Conservation (phyloP, 1,140 invertebrate genomes). For the Ceratoteleas bidentatus region DNA sequence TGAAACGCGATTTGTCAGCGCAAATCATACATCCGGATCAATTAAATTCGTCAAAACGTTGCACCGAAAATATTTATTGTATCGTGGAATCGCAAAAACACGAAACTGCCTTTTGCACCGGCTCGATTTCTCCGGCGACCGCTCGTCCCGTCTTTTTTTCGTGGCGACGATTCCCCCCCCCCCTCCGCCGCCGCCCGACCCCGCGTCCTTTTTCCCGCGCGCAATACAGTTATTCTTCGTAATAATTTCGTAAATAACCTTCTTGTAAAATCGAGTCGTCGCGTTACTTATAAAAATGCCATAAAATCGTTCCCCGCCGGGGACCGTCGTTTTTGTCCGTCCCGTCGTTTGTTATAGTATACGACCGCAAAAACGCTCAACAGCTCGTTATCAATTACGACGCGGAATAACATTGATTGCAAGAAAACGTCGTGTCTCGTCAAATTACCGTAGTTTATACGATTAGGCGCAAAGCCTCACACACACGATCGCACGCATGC, state of each 20-base stretch:
- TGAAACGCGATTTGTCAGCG: constrained; percentile 48
- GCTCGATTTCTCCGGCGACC: constrained; percentile 40
- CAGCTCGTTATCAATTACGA: constrained; percentile 64
- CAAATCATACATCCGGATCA: constrained; percentile 55
- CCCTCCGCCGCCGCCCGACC: background rate
- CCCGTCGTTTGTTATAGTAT: constrained; percentile 45
- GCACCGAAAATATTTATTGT: constrained; percentile 52
- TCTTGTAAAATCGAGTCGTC: constrained; percentile 61
- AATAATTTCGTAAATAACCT: constrained; percentile 63
- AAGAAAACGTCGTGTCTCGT: constrained; percentile 51
- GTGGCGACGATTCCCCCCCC: background rate
- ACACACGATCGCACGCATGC: constrained; percentile 8
- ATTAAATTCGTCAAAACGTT: constrained; percentile 62
- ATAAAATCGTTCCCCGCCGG: constrained; percentile 45
- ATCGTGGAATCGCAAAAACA: constrained; percentile 54
- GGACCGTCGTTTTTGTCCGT: constrained; percentile 54
- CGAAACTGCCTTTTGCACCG: constrained; percentile 46
- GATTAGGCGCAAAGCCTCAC: constrained; percentile 19
- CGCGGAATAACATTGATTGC: constrained; percentile 58
- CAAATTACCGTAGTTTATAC: constrained; percentile 53
- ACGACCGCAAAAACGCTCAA: constrained; percentile 44
- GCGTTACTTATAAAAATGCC: constrained; percentile 56
- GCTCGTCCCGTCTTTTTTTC: background rate
- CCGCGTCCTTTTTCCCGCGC: background rate
- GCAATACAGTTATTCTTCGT: constrained; percentile 59